Evolutionary conservation across 2,888 invertebrate species (phyloP), one percentile per base, ranked within the genome.

Genomic region (Heteromyza rotundicornis): DNA sequence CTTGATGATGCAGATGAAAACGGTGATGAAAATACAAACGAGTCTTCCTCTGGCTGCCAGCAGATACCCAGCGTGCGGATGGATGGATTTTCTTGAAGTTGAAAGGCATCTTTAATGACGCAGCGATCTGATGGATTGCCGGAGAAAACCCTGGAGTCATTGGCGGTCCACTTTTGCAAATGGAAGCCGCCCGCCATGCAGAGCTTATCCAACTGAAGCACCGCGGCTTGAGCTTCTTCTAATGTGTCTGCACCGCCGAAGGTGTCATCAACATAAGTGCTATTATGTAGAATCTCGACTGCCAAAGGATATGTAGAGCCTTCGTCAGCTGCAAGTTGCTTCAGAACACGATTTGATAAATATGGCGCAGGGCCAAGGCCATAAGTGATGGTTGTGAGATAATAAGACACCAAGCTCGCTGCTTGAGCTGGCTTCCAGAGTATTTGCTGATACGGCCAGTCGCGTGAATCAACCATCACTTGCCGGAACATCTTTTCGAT

Each of bases 401-500:
- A 10, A 40, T 14, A 40, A n/a, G n/a, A n/a, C 2, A 40, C 40
- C 3, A 40, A n/a, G 2, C 14, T 3, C 19, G 2, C 17, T 40
- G n/a, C n/a, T n/a, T n/a, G n/a, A n/a, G n/a, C n/a, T n/a, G 40
- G 10, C 16, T 7, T 14, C 47, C 61, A 54, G 17, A 58, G 35
- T 24, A 58, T 62, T 10, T 53, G 58, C 27, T 58, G 54, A 22
- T 22, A 61, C 16, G 22, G 36, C 16, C 57, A 20, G 27, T 61
- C 55, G 12, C 51, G 50, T 22, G 51, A n/a, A n/a, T 50, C 40
- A n/a, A 62, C 54, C 32, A 58, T 19, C 14, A 62, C 44, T n/a
- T 54, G 58, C 12, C 58, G 58, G 16, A 54, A 62, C 51, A 61
- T 61, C 58, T 57, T 62, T 27, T 64, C 59, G 7, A 65, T 56